phyloP scores from a whole-genome alignment of 2,113 vertebrate species.

The human (Homo sapiens) region GRCh38 chr15:48835001-48835500 shows the following conservation, averaged over 20 bases:
- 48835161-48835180: neutral
- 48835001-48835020: constrained; percentile 80
- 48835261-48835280: constrained; percentile 30
- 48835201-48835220: constrained; percentile 35
- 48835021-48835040: constrained; percentile 79
- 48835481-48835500: neutral
- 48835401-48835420: neutral
- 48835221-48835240: constrained; percentile 44
- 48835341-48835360: neutral
- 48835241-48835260: neutral
- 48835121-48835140: neutral
- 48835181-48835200: neutral
- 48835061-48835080: neutral
- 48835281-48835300: neutral
- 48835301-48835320: constrained; percentile 42
- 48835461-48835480: neutral
- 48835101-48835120: neutral
- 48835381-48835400: neutral
- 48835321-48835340: neutral
- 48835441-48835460: neutral
- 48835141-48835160: neutral
- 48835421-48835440: neutral
- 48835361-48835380: neutral
- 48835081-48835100: neutral
- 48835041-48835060: constrained; percentile 1